Evolutionary conservation across 2,797 vertebrate genomes (phyloP).

Genomic region (Pangasius djambal): DNA sequence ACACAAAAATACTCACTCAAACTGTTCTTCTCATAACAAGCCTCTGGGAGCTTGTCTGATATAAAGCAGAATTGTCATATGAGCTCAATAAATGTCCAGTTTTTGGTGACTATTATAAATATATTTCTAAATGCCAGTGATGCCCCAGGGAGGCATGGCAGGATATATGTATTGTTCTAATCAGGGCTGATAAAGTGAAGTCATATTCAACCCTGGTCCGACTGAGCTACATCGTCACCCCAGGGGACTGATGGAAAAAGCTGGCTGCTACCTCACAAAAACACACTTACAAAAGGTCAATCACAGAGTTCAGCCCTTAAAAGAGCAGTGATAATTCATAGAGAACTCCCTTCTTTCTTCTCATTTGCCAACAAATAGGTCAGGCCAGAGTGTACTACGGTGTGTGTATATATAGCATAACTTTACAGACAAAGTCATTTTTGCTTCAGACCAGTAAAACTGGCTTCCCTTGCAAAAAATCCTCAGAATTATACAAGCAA

Average conservation of each 20-base stretch:
- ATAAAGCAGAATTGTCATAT: constrained; percentile 63
- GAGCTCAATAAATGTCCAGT: constrained; percentile 63
- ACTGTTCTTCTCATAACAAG: constrained; percentile 43
- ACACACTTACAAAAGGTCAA: constrained; percentile 54
- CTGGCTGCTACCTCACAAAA: constrained; percentile 62
- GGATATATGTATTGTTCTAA: constrained; percentile 54
- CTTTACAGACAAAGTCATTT: constrained; percentile 47
- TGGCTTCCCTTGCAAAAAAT: constrained; percentile 36
- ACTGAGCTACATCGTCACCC: constrained; percentile 43
- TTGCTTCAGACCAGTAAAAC: constrained; percentile 38
- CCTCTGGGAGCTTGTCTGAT: constrained; percentile 51
- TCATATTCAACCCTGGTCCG: constrained; percentile 52
- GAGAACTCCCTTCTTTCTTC: constrained; percentile 34
- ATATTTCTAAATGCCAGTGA: constrained; percentile 68
- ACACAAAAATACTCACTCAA: constrained; percentile 37
- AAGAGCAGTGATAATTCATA: constrained; percentile 49
- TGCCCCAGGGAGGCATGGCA: constrained; percentile 57
- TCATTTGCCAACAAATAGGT: constrained; percentile 46
- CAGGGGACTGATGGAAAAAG: constrained; percentile 65
- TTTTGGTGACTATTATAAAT: constrained; percentile 68
- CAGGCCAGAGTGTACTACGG: constrained; percentile 48
- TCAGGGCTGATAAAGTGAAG: constrained; percentile 57
- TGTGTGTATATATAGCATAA: constrained; percentile 49
- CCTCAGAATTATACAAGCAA: constrained; percentile 24
- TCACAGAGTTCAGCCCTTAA: constrained; percentile 57